Base-by-base conservation (phyloP, 2,888 invertebrate species). In the Ceriagrion tenellum region DNA sequence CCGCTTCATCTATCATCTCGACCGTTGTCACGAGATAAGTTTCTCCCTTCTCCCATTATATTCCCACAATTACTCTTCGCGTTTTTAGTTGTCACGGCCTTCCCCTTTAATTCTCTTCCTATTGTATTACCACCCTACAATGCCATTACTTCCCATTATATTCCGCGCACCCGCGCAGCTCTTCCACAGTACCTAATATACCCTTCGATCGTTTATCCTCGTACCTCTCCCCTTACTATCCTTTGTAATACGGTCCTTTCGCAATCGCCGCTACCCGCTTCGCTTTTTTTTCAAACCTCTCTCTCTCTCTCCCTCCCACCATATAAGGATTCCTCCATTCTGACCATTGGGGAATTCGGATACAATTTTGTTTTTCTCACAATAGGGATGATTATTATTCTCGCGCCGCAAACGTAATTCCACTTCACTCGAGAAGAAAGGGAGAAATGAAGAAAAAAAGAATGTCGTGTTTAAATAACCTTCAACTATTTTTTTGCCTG, bases 271-370 rank as follows among this genome's bases (percentile, higher is more conserved):
- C 81, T n/a, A n/a, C 81, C 18, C 35, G 30, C 30, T 81, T 35
- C 81, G 69, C 69, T 81, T 16, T 81, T 0, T 16, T 10, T 35
- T 81, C 35, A 0, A 69, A 10, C 4, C 35, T 8, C 20, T 59
- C 20, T 59, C 16, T 56, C 16, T 16, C 8, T 56, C 56, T 16
- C 8, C 8, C 56, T 56, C 56, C 13, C 35, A 16, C 81, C 81
- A 35, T 81, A 81, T 35, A 81, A 81, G 35, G 81, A 81, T 81
- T 81, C 81, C 35, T 81, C 35, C 30, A 81, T 81, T 81, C 81
- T 81, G 30, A 81, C 35, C 81, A 81, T 35, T 16, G 35, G 35
- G 81, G 81, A 81, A 81, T 81, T 81, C 81, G 35, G 81, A 35
- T 81, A 35, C n/a, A 35, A 81, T 35, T 35, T 59, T 81, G 35